Evolutionary conservation across 1,140 invertebrate genomes (phyloP).

Genomic region (Alviniconcha marisindica): DNA sequence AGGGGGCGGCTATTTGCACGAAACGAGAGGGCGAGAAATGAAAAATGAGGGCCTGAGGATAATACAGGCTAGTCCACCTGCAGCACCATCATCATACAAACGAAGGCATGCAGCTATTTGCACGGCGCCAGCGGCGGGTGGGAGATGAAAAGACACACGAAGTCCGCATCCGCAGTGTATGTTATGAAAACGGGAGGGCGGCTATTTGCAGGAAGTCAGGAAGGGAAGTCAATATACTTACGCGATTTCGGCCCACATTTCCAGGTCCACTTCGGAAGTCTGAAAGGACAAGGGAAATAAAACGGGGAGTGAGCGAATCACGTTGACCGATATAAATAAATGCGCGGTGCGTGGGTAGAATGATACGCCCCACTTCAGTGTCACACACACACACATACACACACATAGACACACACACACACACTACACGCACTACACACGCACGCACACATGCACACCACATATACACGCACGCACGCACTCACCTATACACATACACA

Average conservation of each 20-base stretch:
- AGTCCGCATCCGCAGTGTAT: not conserved
- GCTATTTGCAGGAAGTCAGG: not conserved
- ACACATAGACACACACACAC: not conserved
- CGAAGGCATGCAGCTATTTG: too few species aligned
- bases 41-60: too few species aligned
- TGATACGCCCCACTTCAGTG: not conserved
- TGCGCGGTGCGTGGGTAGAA: too few species aligned
- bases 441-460: not conserved
- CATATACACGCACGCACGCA: too few species aligned
- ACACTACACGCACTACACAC: not conserved
- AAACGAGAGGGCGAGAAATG: not conserved
- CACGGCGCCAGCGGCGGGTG: too few species aligned
- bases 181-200: not conserved
- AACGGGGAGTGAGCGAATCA: too few species aligned
- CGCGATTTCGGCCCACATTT: constrained; percentile 64
- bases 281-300: too few species aligned
- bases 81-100: too few species aligned
- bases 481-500: too few species aligned
- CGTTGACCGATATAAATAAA: too few species aligned
- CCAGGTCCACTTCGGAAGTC: constrained; percentile 65
- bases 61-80: too few species aligned
- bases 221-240: constrained; percentile 53
- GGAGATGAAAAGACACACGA: not conserved
- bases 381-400: not conserved
- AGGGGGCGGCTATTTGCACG: not conserved